phyloP scores from a whole-genome alignment of 2,113 vertebrate genomes.

The Leucopternis melanops region DNA sequence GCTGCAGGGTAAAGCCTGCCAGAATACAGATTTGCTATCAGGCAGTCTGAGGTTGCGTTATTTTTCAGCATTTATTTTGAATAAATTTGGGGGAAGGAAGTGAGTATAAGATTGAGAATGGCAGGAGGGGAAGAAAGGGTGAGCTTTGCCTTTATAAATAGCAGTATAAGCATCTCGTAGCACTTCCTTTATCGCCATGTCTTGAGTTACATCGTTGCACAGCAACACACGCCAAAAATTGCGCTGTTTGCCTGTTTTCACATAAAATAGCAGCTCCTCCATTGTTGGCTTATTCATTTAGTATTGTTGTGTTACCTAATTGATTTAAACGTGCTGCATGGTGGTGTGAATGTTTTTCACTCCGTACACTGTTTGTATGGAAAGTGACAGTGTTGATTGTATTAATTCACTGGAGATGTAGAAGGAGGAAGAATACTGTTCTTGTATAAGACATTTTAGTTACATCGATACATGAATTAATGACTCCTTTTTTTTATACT shows the following conservation, averaged over 20 bases:
- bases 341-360: not conserved
- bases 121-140: not conserved
- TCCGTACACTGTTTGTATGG: not conserved
- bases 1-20: not conserved
- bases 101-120: not conserved
- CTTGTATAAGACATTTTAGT: not conserved
- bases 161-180: not conserved
- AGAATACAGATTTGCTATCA: not conserved
- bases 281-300: not conserved
- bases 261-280: not conserved
- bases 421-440: not conserved
- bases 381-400: not conserved
- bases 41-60: not conserved
- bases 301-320: not conserved
- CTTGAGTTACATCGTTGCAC: not conserved
- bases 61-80: constrained; percentile 1
- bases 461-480: not conserved
- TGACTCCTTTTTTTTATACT: not conserved
- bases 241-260: not conserved
- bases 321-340: not conserved
- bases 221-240: not conserved
- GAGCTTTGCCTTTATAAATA: not conserved
- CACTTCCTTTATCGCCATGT: not conserved
- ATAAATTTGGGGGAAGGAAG: not conserved
- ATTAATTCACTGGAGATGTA: not conserved